Conservation (phyloP, 2,888 invertebrate species). For the Eilema depressum region DNA sequence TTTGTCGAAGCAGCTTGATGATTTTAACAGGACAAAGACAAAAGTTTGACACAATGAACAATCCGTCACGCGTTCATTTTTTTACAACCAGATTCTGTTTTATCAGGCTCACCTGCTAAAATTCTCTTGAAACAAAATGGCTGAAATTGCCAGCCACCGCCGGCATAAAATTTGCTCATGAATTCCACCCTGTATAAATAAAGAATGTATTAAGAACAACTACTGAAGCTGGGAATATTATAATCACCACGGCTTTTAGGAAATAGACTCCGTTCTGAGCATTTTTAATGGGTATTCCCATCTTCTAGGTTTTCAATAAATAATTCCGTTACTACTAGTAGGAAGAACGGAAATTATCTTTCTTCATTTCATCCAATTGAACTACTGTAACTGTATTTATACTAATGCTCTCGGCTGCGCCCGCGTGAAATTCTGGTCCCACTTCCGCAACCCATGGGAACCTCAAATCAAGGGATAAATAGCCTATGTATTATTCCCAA, state of each 20-base stretch:
- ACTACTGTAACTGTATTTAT: too few species aligned
- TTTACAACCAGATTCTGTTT: constrained; percentile 60
- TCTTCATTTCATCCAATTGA: neutral
- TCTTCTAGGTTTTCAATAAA: neutral
- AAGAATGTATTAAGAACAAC: neutral
- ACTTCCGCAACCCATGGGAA: too few species aligned
- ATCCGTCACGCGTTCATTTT: constrained; percentile 24
- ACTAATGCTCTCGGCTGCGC: too few species aligned
- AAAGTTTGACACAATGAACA: neutral
- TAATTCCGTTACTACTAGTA: neutral
- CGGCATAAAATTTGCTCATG: constrained; percentile 96
- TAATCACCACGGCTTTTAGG: neutral
- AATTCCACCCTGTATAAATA: constrained; percentile 94
- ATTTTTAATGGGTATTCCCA: too few species aligned
- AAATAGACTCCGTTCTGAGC: neutral
- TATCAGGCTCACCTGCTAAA: constrained; percentile 46
- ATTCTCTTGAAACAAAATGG: constrained; percentile 90
- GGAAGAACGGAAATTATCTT: neutral
- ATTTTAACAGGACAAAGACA: neutral
- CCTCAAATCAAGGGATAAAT: too few species aligned
- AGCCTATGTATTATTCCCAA: too few species aligned
- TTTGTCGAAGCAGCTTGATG: neutral
- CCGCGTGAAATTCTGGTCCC: too few species aligned
- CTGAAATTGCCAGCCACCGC: constrained; percentile 89
- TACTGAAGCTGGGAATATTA: neutral